Conservation (phyloP, 1,140 invertebrate genomes). For the Drosophila leontia region DNA sequence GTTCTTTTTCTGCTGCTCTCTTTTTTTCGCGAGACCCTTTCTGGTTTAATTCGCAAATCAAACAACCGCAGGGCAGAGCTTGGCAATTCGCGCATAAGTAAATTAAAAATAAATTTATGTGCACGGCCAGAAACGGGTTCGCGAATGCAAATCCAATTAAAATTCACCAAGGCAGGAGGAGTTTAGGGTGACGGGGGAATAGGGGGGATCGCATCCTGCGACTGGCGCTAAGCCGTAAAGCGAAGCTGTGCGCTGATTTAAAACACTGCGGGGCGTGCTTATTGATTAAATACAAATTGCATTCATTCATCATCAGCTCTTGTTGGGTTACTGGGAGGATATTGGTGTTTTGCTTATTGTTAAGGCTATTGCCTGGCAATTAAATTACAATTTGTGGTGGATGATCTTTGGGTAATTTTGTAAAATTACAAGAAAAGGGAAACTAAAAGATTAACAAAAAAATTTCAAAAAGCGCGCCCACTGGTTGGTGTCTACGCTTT, state of each 20-base stretch:
- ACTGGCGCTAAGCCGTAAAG: constrained; percentile 81
- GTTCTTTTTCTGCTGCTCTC: too few relatives aligned
- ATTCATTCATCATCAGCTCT: constrained; percentile 74
- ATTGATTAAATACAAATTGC: constrained; percentile 84
- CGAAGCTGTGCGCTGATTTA: constrained; percentile 81
- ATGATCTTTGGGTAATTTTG: constrained; percentile 29
- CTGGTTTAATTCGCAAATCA: constrained; percentile 81
- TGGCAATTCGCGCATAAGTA: constrained; percentile 78
- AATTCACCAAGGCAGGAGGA: constrained; percentile 51
- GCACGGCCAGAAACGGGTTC: constrained; percentile 58
- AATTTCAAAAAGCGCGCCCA: constrained; percentile 21
- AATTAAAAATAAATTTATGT: constrained; percentile 84
- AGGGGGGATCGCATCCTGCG: constrained; percentile 40
- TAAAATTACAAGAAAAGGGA: too few relatives aligned
- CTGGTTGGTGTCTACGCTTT: not conserved
- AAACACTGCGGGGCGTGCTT: constrained; percentile 81
- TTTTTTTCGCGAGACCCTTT: constrained; percentile 30
- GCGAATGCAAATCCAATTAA: constrained; percentile 82
- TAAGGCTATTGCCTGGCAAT: constrained; percentile 57
- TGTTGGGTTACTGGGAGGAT: constrained; percentile 4
- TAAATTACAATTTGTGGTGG: constrained; percentile 73
- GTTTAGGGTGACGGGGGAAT: not conserved
- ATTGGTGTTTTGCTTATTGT: constrained; percentile 39
- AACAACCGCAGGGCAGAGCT: constrained; percentile 74
- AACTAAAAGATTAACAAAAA: too few relatives aligned